phyloP scores from a whole-genome alignment of 1,140 invertebrate genomes.

The Arctopsyche grandis region DNA sequence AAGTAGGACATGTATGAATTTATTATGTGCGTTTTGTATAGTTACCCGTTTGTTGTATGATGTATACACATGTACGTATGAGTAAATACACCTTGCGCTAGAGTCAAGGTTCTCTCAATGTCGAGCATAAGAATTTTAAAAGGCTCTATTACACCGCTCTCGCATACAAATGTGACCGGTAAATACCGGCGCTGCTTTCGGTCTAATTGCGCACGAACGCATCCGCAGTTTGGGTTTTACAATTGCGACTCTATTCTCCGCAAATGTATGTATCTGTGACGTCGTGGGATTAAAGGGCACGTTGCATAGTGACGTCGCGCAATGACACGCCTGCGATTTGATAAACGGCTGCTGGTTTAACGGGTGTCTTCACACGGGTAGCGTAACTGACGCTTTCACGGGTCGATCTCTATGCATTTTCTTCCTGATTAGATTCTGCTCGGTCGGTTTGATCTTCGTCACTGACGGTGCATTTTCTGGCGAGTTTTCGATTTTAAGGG shows the following conservation, averaged over 20 bases:
- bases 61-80: not conserved
- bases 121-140: conserved; percentile 27
- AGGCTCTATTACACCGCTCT: conserved; percentile 11
- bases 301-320: not conserved
- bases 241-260: no score
- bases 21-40: not conserved
- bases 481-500: no score
- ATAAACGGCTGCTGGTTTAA: not conserved
- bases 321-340: not conserved
- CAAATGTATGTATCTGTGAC: no score
- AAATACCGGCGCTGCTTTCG: not conserved
- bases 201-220: not conserved
- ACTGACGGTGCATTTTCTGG: no score
- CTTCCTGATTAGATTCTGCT: no score
- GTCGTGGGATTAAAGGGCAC: no score
- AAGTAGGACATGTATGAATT: not conserved
- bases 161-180: not conserved
- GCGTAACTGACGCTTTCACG: no score
- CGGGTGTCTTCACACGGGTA: no score
- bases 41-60: not conserved
- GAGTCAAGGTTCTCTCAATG: conserved; percentile 37
- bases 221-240: not conserved
- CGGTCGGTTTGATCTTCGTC: no score
- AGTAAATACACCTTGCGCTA: not conserved
- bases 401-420: no score